Evolutionary conservation across 64 coral and sea anemone species (phyloP), one percentile per base, ranked within the genome.

Genomic region (Acropora tenuis): DNA sequence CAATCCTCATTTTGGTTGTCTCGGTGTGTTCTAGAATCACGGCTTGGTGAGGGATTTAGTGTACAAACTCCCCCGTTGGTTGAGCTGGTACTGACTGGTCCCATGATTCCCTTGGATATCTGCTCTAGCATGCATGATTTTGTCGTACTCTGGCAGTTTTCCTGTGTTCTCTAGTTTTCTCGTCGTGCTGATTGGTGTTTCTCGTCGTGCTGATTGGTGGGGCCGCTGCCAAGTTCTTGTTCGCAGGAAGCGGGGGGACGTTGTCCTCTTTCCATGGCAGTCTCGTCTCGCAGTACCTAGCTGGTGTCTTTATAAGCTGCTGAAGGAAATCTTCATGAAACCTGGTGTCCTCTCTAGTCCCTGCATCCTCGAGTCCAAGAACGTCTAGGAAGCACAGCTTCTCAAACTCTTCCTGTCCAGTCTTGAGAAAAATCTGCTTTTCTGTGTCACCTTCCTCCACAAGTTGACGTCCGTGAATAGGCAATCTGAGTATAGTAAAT

Each of bases 351-450:
- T 61, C 6, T 15, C 8, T 66, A 8, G 58, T 9, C 16, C 20
- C 58, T 68, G n/a, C 66, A 17, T 83, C 80, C 3, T 20, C 8
- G 15, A 83, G n/a, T 10, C 80, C n/a, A 0, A 83, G 58, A 43
- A 83, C 80, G 30, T 96, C 87, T 20, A 86, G 88, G 5, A 88
- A 90, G 48, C 95, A 97, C 82, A 97, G 52, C 43, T 91, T 83
- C 40, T 90, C 86, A 76, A 97, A 93, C 53, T 97, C 77, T 71
- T 89, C 83, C 0, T 76, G 80, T 6, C 82, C 76, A 5, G 87
- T 18, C 42, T 69, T 91, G 16, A 96, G 42, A 17, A 95, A 88
- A 69, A 95, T 88, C 57, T 83, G 69, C 85, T 91, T 95, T 44
- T 95, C 93, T 77, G 17, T n/a, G 41, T 75, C 89, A 17, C 61